These are phyloP conservation scores for Polydrusus tereticollis DNA, from an alignment of 2,888 invertebrate genomes.

Conservation along the genomic window DNA sequence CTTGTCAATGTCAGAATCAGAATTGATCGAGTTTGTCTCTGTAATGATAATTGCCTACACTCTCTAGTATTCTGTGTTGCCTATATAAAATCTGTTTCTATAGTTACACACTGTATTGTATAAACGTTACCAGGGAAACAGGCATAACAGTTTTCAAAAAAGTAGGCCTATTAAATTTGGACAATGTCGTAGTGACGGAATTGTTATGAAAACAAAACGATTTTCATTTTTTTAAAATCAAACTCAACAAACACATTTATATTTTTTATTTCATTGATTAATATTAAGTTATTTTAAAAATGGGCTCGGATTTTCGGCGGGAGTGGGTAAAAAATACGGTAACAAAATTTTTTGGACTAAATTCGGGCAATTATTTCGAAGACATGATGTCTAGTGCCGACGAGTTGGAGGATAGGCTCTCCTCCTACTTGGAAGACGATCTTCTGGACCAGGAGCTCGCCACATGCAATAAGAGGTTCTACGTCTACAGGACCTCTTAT, in stretches of 20 bases:
- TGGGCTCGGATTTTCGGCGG: slow-evolving; percentile 71
- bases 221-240: slow-evolving; percentile 18
- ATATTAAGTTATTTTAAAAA: slow-evolving; percentile 20
- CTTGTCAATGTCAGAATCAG: background rate
- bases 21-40: background rate
- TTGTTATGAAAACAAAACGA: background rate
- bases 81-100: background rate
- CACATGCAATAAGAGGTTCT: slow-evolving; percentile 72
- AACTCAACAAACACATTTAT: slow-evolving; percentile 1
- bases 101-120: background rate
- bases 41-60: no score
- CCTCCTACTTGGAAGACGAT: slow-evolving; percentile 71
- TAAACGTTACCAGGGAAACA: background rate
- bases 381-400: slow-evolving; percentile 71
- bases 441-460: slow-evolving; percentile 69
- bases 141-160: background rate
- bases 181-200: background rate
- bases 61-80: no score
- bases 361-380: slow-evolving; percentile 72
- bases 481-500: slow-evolving; percentile 78
- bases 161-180: background rate
- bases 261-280: slow-evolving; percentile 7
- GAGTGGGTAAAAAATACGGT: slow-evolving; percentile 80
- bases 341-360: slow-evolving; percentile 71
- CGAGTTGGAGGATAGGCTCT: slow-evolving; percentile 70